Base-by-base conservation (phyloP, 2,888 invertebrate genomes). In the Selenia dentaria region DNA sequence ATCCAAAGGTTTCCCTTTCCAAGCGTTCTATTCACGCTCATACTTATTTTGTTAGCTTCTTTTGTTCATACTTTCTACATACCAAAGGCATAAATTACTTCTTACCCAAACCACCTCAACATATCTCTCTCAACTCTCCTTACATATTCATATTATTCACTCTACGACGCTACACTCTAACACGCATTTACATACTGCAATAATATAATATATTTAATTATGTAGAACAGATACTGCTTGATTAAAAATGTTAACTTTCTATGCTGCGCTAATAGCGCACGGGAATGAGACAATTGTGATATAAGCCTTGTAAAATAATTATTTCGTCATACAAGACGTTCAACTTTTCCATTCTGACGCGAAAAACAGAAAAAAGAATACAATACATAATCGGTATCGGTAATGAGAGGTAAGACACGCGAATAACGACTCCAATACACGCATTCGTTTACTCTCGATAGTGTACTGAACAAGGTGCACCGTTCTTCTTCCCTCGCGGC, bases 341-440 rank as follows among this genome's bases (percentile, higher is more conserved):
- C 80, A 79, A 83, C 83, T 83, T 83, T 84, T 84, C 80, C 79
- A 82, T 80, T 83, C 72, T 73, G 70, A 72, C 64, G 76, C 75
- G 70, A 71, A 71, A 69, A 74, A 69, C 70, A 70, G 73, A 74
- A 80, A 83, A 81, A 76, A 73, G 54, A 59, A 74, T 67, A 83
- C 82, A 83, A 82, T 81, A 77, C 76, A 74, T 80, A 76, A 76
- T 74, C 70, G 72, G 61, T 63, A 65, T 62, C 52, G 51, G 64
- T 77, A 82, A 83, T 82, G 79, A 80, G 62, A 62, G 52, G 60
- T 54, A 57, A 49, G 56, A 66, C 83, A 80, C 83, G 81, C 83
- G 66, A 81, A 35, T 52, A 37, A 27, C 28, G 32, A 39, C 53
- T 35, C 38, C 31, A 45, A 51, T 50, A 42, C 53, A 50, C 47